These are phyloP conservation scores for Valencia hispanica DNA, from an alignment of 2,797 vertebrate genomes.

Conservation along the genomic window DNA sequence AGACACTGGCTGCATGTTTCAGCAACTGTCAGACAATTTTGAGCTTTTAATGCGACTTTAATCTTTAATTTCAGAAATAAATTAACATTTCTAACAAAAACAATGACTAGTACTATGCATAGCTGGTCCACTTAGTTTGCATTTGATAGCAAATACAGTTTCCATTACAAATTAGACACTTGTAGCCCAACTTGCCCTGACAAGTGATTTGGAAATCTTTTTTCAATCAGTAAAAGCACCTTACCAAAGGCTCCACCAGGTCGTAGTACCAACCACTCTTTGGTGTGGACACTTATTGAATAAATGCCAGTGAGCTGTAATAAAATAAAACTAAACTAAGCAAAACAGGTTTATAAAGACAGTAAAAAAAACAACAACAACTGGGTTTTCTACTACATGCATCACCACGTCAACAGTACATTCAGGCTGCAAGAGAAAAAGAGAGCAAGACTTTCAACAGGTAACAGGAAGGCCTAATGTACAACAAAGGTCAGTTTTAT, in stretches of 20 bases:
- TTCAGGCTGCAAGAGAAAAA: neutral
- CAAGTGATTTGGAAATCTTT: neutral
- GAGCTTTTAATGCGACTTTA: conserved; percentile 2
- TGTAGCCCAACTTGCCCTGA: too few relatives aligned
- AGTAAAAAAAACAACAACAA: neutral
- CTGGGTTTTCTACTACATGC: neutral
- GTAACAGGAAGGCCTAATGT: neutral
- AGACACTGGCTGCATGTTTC: conserved; percentile 33
- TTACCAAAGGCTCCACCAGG: neutral
- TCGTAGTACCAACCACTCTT: neutral
- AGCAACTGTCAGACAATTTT: conserved; percentile 21
- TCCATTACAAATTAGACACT: neutral
- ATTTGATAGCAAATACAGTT: neutral
- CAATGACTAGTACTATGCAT: neutral
- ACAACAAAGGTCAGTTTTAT: neutral
- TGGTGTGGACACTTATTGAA: neutral
- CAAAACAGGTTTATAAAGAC: neutral
- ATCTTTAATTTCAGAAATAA: neutral
- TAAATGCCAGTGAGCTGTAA: neutral
- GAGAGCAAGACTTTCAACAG: neutral
- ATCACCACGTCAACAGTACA: neutral
- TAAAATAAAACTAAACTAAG: neutral
- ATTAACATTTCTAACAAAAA: conserved; percentile 8
- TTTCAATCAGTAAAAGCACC: neutral
- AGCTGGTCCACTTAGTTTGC: neutral